A percentile compares a stretch with the other conserved stretches of the same genome.
Evolutionary conservation across 2,113 vertebrate species (phyloP).

Genomic region (Neodon shergylaensis): DNA sequence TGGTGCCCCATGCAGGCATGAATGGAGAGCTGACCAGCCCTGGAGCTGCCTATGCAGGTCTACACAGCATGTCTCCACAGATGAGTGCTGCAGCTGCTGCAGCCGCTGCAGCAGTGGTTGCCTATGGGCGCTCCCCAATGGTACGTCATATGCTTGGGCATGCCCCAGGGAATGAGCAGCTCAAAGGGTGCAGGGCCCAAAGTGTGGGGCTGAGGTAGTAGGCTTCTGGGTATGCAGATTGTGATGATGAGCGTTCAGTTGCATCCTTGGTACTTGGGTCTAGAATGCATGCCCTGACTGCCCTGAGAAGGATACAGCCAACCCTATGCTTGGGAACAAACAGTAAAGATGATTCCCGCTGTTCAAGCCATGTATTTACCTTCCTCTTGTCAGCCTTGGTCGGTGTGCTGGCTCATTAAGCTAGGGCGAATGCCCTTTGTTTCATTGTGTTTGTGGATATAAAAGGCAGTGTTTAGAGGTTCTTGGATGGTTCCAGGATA

Average conservation of each 20-base stretch:
- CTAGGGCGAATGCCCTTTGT: constrained; percentile 1
- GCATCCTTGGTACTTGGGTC: background rate
- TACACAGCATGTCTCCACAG: constrained; percentile 98
- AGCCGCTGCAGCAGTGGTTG: constrained; percentile 91
- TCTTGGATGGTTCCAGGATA: background rate
- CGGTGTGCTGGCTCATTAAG: constrained; percentile 9
- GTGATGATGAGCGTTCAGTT: background rate
- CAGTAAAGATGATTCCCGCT: background rate
- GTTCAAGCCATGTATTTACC: background rate
- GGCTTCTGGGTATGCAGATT: background rate
- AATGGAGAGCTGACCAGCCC: constrained; percentile 95
- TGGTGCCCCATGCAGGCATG: constrained; percentile 95
- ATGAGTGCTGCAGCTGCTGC: constrained; percentile 95
- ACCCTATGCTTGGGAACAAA: constrained; percentile 45
- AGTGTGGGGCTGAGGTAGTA: background rate
- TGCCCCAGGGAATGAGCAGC: background rate
- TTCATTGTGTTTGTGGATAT: constrained; percentile 59
- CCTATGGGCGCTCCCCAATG: constrained; percentile 96
- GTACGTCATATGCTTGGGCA: constrained; percentile 76
- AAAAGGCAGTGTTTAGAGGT: constrained; percentile 39
- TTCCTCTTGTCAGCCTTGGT: background rate
- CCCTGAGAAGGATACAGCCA: constrained; percentile 26
- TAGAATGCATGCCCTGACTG: background rate
- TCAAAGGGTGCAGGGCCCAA: background rate
- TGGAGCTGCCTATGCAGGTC: constrained; percentile 93